Percentiles rank a stretch among this genome's conserved stretches.
Evolutionary conservation across 2,113 vertebrate genomes (phyloP).

Genomic region (Stigmatopora nigra): DNA sequence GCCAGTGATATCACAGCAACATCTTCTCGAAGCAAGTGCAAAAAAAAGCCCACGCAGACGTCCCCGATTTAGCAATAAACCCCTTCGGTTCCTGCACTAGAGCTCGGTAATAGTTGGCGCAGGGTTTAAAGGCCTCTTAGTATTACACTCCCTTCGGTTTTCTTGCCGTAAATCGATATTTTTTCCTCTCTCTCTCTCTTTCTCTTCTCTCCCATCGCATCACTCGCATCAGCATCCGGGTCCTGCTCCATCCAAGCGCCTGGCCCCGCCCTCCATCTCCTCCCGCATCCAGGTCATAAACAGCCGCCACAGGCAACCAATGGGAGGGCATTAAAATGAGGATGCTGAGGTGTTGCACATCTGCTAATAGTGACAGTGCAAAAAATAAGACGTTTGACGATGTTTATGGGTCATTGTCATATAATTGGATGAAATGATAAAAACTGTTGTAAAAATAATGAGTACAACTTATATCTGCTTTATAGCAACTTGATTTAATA

Average conservation of each 20-base stretch:
- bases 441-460: too few species aligned
- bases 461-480: too few species aligned
- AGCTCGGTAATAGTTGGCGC: slow-evolving; percentile 30
- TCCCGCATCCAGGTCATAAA: slow-evolving; percentile 18
- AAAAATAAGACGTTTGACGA: neutral
- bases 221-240: slow-evolving; percentile 68
- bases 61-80: slow-evolving; percentile 18
- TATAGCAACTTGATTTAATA: too few species aligned
- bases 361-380: neutral
- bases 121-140: slow-evolving; percentile 34
- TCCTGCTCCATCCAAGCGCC: slow-evolving; percentile 51
- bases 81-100: slow-evolving; percentile 14
- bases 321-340: neutral
- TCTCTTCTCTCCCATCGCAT: slow-evolving; percentile 62
- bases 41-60: slow-evolving; percentile 23
- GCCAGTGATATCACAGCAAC: slow-evolving; percentile 63
- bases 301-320: slow-evolving; percentile 11
- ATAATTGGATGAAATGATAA: too few species aligned
- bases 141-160: slow-evolving; percentile 49
- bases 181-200: slow-evolving; percentile 46
- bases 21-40: slow-evolving; percentile 58
- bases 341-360: neutral
- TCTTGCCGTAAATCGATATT: slow-evolving; percentile 72
- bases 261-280: slow-evolving; percentile 15
- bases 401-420: too few species aligned